Base-by-base conservation (phyloP, 2,113 vertebrate genomes). In the Pyxicephalus adspersus region DNA sequence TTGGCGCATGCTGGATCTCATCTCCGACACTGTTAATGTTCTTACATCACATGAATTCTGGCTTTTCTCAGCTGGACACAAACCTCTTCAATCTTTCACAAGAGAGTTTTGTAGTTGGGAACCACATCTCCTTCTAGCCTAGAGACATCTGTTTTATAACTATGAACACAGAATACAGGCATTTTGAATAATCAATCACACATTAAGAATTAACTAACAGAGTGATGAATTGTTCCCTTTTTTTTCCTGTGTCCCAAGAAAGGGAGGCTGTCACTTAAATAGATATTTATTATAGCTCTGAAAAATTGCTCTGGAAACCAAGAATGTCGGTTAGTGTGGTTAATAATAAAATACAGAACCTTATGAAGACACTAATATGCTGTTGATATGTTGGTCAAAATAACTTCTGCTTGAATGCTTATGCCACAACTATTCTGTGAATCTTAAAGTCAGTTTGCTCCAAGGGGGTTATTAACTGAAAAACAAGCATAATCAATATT, bases 91-190 rank as follows among this genome's bases (percentile, higher is more conserved):
- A 75, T 82, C 63, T 82, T 75, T 74, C 80, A 82, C 45, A 74
- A 72, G 66, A 79, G 77, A 65, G 34, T 63, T 34, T 74, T 81
- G 72, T 22, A 58, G 51, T 66, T 66, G 80, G 63, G 80, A 75
- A 75, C 51, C 45, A 52, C 80, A 82, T 72, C 71, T 75, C 50
- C 51, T 64, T 45, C n/a, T 75, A 58, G 71, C 71, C 57, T 66
- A 22, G 51, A 82, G 80, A 82, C 80, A 82, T 82, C 80, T 82
- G 80, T 75, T 82, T 82, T 82, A 66, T 82, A 82, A 82, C 80
- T 66, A 74, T 82, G 71, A 82, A 75, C 71, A 75, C 67, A 75
- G 63, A 64, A 75, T 75, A 23, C 63, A 82, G 55, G 63, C 61
- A 75, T 82, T 75, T 75, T 66, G 71, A 63, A 65, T 82, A 66